phyloP scores from a whole-genome alignment of 2,113 vertebrate genomes.

The Cebus imitator region DNA sequence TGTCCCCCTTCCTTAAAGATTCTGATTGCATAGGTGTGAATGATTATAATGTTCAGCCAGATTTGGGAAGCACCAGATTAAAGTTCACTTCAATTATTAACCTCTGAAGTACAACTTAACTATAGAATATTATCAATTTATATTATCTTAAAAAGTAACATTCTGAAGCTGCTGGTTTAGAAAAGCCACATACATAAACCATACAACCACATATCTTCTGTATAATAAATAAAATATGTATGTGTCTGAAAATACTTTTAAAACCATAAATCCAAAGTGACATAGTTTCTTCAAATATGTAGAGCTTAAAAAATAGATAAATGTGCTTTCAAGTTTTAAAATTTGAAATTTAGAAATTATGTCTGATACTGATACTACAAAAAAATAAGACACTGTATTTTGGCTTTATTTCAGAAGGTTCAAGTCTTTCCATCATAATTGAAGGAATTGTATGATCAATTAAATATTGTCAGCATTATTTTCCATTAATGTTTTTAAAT shows the following conservation, averaged over 20 bases:
- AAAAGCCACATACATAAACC: constrained; percentile 21
- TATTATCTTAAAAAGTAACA: constrained; percentile 35
- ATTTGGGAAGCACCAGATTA: background rate
- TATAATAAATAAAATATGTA: constrained; percentile 44
- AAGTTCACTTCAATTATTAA: constrained; percentile 14
- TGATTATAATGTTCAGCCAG: background rate
- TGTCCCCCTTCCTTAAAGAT: background rate
- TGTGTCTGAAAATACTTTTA: constrained; percentile 45
- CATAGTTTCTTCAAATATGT: constrained; percentile 4
- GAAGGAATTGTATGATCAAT: constrained; percentile 38
- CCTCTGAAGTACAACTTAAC: constrained; percentile 49
- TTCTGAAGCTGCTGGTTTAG: background rate
- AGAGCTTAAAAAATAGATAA: constrained; percentile 18
- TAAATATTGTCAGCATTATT: constrained; percentile 42
- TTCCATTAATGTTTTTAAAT: constrained; percentile 41
- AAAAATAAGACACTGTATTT: constrained; percentile 42
- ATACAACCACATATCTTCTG: background rate
- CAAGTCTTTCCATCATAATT: constrained; percentile 65
- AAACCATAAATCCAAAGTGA: constrained; percentile 45
- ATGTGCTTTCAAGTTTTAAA: constrained; percentile 52
- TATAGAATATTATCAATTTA: constrained; percentile 9
- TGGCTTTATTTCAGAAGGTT: constrained; percentile 59
- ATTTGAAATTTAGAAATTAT: constrained; percentile 44
- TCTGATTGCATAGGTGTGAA: background rate
- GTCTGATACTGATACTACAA: constrained; percentile 37